Base-by-base conservation (phyloP, 2,113 vertebrate species). In the Bufo gargarizans region DNA sequence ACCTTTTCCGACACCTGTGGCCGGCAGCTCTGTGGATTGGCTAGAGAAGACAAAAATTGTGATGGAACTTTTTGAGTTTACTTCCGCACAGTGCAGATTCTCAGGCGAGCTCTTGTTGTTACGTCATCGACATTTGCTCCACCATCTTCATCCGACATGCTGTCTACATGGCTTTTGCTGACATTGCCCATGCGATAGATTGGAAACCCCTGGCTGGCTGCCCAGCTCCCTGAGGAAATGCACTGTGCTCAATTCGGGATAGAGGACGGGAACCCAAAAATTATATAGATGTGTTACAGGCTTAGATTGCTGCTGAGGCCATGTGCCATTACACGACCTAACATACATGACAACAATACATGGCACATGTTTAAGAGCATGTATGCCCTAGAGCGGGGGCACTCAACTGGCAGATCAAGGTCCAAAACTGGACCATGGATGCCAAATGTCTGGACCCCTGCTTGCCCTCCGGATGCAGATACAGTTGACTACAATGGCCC, bases 111-210 rank as follows among this genome's bases (percentile, higher is more conserved):
- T 86, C 86, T 50, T 4, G 0, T 89, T 84, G 78, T 80, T 45
- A 17, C 16, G 0, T 63, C 77, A 78, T 80, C 59, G 76, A 5
- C 0, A 19, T 77, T 86, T 86, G 0, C 5, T 90, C 88, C 90
- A 91, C 43, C 91, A 92, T 92, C 88, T 91, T 90, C 93, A 93
- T 91, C 45, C 49, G 91, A 92, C 90, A 91, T 91, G 90, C 50
- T 89, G 89, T 91, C 67, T 91, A 84, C 9, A 85, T 90, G 84
- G 91, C 93, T 93, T 93, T 19, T 90, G 90, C 91, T 88, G 89
- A 90, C 91, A 87, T 78, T 84, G 91, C 89, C 82, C 91, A 90
- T 90, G 90, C 90, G 86, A 88, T 72, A 84, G 65, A 78, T 12
- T 0, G 77, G 72, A 50, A 76, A 69, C 81, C 81, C 58, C 84